Conservation (phyloP, 2,797 vertebrate species). For the Sciurus vulgaris region DNA sequence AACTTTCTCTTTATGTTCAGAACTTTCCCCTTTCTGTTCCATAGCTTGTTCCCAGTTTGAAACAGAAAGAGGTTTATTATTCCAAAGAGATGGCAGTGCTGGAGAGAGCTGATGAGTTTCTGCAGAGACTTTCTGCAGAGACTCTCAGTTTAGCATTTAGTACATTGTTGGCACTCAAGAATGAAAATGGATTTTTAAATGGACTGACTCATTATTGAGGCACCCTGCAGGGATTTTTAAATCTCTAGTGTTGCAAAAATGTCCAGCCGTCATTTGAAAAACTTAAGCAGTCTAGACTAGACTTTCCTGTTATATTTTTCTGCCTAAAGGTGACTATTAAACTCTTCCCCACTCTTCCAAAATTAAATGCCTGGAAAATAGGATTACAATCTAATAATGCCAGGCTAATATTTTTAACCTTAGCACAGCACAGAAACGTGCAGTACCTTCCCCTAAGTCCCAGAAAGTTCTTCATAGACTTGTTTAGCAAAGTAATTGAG, state of each 20-base stretch:
- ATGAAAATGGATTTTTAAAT: neutral
- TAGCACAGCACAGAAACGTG: neutral
- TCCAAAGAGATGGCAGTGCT: neutral
- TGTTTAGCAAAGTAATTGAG: neutral
- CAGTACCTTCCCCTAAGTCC: neutral
- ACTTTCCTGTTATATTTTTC: neutral
- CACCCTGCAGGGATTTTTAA: neutral
- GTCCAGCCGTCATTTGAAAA: slow-evolving; percentile 7
- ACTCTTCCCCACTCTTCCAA: neutral
- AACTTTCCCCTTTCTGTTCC: neutral
- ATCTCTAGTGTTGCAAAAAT: neutral
- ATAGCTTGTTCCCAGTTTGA: neutral
- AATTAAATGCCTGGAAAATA: slow-evolving; percentile 40
- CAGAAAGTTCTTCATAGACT: neutral
- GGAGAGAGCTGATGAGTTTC: neutral
- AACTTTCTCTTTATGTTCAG: neutral
- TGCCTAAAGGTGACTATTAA: slow-evolving; percentile 41
- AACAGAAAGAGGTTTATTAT: neutral
- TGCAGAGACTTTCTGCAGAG: neutral
- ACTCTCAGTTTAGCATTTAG: neutral
- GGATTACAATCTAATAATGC: neutral
- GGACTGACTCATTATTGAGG: neutral
- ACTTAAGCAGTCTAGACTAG: neutral
- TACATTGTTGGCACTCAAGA: neutral
- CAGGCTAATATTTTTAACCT: slow-evolving; percentile 52